Evolutionary conservation across 2,888 invertebrate species (phyloP), one percentile per base, ranked within the genome.

Genomic region (Seira sanloemensis): DNA sequence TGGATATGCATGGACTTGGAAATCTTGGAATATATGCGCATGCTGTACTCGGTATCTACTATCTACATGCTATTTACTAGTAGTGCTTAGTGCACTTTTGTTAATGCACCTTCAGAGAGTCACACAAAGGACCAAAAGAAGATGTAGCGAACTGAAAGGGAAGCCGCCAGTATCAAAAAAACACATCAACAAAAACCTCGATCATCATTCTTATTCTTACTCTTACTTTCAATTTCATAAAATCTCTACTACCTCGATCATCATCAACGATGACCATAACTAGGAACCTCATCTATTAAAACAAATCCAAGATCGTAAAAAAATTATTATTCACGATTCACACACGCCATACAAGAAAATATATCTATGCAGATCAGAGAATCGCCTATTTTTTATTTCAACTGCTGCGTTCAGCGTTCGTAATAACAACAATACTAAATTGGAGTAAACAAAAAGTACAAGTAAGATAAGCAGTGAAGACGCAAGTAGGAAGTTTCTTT

Each of bases 111-210:
- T n/a, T n/a, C n/a, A n/a, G n/a, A n/a, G n/a, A 37, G 37, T 37
- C 37, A 4, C 37, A 23, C 69, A 69, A 26, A 26, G 4, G 16
- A 26, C n/a, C 68, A 26, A 2, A n/a, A 25, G 26, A 7, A 65
- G 78, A 50, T 69, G 78, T 78, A 78, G 78, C 69, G 69, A 78
- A 71, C 24, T 50, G 79, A 65, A 79, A 73, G 73, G 23, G 72
- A 79, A 66, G 65, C 79, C 79, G 79, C 79, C 79, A 79, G 73
- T 73, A 79, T 79, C 73, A 79, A 79, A 79, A 46, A 12, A 5
- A 27, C 65, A 75, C 37, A 75, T 66, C 72, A 78, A 78, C 78
- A 78, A 78, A 72, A 71, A 37, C 4, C 67, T 76, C 75, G 46
- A 71, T 71, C 46, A 46, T 46, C 71, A 23, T 5, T 21, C 46